These are phyloP conservation scores for Microctenopoma steveboyesi DNA, from an alignment of 2,797 vertebrate genomes.

Conservation along the genomic window DNA sequence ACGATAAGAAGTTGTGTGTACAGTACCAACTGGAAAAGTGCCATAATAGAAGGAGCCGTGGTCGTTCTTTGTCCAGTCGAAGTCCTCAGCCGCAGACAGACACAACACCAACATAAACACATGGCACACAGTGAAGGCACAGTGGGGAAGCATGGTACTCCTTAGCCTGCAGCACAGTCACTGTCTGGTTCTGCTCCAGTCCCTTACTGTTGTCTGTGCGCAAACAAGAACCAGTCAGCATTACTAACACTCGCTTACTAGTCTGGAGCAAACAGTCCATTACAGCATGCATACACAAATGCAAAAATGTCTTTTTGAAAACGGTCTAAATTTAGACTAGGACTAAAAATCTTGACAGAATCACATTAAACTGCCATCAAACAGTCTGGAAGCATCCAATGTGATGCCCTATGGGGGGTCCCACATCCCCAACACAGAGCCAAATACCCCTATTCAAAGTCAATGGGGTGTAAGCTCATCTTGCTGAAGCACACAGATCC, in stretches of 20 bases:
- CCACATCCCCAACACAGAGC: conserved; percentile 75
- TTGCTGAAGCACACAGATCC: conserved; percentile 83
- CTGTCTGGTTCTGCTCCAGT: conserved; percentile 61
- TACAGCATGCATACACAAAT: background rate
- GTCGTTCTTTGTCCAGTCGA: conserved; percentile 89
- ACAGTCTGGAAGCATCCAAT: conserved; percentile 76
- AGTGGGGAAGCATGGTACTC: conserved; percentile 77
- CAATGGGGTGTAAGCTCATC: conserved; percentile 83
- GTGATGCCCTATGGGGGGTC: conserved; percentile 63
- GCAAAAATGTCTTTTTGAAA: background rate
- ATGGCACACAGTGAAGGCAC: conserved; percentile 72
- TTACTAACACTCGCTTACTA: background rate
- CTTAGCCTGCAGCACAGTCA: conserved; percentile 64
- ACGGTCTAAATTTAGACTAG: conserved; percentile 28
- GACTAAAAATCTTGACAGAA: conserved; percentile 9
- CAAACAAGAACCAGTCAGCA: conserved; percentile 32
- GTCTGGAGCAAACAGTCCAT: conserved; percentile 8
- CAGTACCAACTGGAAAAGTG: conserved; percentile 92
- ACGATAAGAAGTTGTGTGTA: conserved; percentile 53
- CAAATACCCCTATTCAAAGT: conserved; percentile 80
- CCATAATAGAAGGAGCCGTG: conserved; percentile 93
- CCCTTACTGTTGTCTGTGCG: conserved; percentile 56
- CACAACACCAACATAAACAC: conserved; percentile 82
- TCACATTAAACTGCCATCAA: conserved; percentile 53
- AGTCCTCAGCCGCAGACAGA: conserved; percentile 85